Percentiles rank a stretch among this genome's conserved stretches.
These are phyloP conservation scores for Aphaenogaster rudis DNA, from an alignment of 1,140 invertebrate genomes.

Conservation along the genomic window DNA sequence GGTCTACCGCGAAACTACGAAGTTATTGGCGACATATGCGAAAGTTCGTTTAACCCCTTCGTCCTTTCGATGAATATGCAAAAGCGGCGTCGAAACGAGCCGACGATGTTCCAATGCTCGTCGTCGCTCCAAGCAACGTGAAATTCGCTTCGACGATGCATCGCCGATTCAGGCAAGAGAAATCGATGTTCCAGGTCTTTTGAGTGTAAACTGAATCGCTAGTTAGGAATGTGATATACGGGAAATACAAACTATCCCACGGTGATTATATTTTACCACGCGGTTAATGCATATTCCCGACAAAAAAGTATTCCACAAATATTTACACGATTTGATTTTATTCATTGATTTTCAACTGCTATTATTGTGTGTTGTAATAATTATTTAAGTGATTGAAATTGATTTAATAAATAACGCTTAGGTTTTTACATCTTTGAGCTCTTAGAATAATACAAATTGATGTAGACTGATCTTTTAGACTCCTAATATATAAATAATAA, in stretches of 20 bases:
- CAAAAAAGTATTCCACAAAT: not conserved
- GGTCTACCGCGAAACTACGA: conserved; percentile 64
- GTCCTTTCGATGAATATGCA: conserved; percentile 81
- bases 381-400: not conserved
- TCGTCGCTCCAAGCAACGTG: conserved; percentile 68
- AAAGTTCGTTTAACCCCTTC: conserved; percentile 58
- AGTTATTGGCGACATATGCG: conserved; percentile 81
- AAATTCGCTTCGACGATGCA: conserved; percentile 78
- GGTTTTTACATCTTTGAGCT: not conserved
- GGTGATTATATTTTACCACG: not conserved
- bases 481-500: not conserved
- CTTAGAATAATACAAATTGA: not conserved
- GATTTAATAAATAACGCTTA: not conserved
- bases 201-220: conserved; percentile 14
- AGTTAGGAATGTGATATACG: conserved; percentile 30
- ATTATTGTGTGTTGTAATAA: not conserved
- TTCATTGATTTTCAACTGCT: not conserved
- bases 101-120: conserved; percentile 79
- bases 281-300: not conserved
- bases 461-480: not conserved
- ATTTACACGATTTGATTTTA: not conserved
- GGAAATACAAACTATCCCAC: not conserved
- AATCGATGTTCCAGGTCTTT: conserved; percentile 47
- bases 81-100: conserved; percentile 76
- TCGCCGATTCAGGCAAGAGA: conserved; percentile 7